Percentiles rank a stretch among this genome's conserved stretches.
Evolutionary conservation across 1,140 invertebrate species (phyloP).

Genomic region (Hermetia illucens): DNA sequence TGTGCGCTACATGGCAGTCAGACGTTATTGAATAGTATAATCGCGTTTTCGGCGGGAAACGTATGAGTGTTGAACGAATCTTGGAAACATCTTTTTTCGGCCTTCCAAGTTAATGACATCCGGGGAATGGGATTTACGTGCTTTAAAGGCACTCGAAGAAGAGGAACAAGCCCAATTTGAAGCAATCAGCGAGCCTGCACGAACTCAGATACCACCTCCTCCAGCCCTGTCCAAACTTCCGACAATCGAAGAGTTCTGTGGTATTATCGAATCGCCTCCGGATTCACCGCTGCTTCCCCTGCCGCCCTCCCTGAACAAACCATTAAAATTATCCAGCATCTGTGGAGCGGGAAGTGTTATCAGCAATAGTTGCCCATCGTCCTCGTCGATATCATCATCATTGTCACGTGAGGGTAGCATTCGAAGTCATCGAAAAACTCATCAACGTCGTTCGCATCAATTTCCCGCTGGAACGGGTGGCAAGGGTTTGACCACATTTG

Average conservation of each 20-base stretch:
- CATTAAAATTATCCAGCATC: not conserved
- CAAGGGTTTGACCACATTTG: not conserved
- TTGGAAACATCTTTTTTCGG: too few relatives aligned
- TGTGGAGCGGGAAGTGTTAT: not conserved
- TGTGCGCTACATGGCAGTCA: too few relatives aligned
- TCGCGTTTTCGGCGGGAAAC: too few relatives aligned
- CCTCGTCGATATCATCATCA: constrained; percentile 3
- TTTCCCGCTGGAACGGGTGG: not conserved
- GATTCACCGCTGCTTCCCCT: constrained; percentile 5
- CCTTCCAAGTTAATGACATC: constrained; percentile 23
- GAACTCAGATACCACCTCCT: constrained; percentile 16
- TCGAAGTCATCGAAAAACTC: not conserved
- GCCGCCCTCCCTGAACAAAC: not conserved
- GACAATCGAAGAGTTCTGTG: too few relatives aligned
- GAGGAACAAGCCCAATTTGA: constrained; percentile 25
- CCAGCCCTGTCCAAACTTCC: too few relatives aligned
- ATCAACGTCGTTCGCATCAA: not conserved
- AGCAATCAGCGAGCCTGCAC: constrained; percentile 20
- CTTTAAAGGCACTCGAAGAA: constrained; percentile 27
- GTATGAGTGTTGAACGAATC: too few relatives aligned
- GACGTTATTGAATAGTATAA: too few relatives aligned
- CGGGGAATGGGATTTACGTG: constrained; percentile 27
- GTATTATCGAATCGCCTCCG: not conserved
- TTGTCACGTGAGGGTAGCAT: not conserved
- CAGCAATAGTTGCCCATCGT: not conserved